A percentile compares a stretch with the other conserved stretches of the same genome.
These are phyloP conservation scores for Euphonia xanthogaster DNA, from an alignment of 2,797 vertebrate species.

Conservation along the genomic window DNA sequence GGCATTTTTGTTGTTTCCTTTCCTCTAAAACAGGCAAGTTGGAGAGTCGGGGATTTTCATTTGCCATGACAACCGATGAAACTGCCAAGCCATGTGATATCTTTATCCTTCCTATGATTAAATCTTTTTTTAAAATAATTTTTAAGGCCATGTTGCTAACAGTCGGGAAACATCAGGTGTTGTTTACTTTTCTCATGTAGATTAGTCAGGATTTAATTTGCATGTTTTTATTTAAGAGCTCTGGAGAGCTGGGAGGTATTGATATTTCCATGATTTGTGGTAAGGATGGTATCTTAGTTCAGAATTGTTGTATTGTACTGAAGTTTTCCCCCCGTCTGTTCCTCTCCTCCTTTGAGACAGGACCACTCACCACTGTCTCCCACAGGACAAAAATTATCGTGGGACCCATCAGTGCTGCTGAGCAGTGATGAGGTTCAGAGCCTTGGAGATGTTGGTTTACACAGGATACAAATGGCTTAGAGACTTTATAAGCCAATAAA, in stretches of 20 bases:
- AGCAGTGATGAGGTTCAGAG: not conserved
- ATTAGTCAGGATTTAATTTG: slow-evolving; percentile 7
- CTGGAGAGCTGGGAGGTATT: not conserved
- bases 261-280: not conserved
- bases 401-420: not conserved
- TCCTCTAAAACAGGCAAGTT: slow-evolving; percentile 14
- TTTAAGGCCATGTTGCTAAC: not conserved
- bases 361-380: not conserved
- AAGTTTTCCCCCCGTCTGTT: not conserved
- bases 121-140: not conserved
- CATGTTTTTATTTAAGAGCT: slow-evolving; percentile 11
- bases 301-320: not conserved
- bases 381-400: not conserved
- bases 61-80: slow-evolving; percentile 61
- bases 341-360: not conserved
- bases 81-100: slow-evolving; percentile 12
- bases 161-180: slow-evolving; percentile 41
- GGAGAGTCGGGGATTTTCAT: slow-evolving; percentile 21
- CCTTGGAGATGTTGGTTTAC: not conserved
- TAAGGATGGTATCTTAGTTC: not conserved
- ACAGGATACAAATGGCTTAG: not conserved
- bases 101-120: slow-evolving; percentile 13
- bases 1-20: not conserved
- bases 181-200: slow-evolving; percentile 47
- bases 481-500: not conserved